These are phyloP conservation scores for Archilochus colubris DNA, from an alignment of 2,113 vertebrate genomes.

Conservation along the genomic window DNA sequence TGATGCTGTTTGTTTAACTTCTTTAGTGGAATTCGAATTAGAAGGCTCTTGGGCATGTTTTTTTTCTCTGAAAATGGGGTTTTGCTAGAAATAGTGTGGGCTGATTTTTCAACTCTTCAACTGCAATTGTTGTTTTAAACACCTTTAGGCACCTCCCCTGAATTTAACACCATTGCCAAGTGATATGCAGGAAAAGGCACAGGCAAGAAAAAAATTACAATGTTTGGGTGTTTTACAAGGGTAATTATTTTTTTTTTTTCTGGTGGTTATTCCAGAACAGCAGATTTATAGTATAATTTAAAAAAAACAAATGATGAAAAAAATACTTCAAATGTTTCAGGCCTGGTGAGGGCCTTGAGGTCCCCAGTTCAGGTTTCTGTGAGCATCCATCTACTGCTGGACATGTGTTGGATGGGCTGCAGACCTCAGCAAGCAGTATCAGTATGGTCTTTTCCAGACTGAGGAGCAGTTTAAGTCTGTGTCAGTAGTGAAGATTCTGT, in stretches of 20 bases:
- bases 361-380: not conserved
- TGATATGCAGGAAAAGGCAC: not conserved
- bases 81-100: not conserved
- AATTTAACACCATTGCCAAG: not conserved
- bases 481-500: not conserved
- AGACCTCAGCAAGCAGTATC: not conserved
- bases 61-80: not conserved
- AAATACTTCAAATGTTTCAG: not conserved
- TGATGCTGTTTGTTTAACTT: not conserved
- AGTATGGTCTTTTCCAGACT: not conserved
- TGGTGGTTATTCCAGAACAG: not conserved
- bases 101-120: not conserved
- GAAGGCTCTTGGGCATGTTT: not conserved
- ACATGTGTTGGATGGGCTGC: rapidly evolving
- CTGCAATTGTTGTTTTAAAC: not conserved
- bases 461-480: not conserved
- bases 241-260: too few species aligned
- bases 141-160: not conserved
- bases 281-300: not conserved
- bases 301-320: not conserved
- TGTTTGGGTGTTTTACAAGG: not conserved
- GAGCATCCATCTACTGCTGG: not conserved
- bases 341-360: not conserved
- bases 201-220: not conserved
- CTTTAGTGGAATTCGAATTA: not conserved